Percentiles rank a stretch among this genome's conserved stretches.
phyloP scores from a whole-genome alignment of 2,113 vertebrate species.

The Salminus brasiliensis region DNA sequence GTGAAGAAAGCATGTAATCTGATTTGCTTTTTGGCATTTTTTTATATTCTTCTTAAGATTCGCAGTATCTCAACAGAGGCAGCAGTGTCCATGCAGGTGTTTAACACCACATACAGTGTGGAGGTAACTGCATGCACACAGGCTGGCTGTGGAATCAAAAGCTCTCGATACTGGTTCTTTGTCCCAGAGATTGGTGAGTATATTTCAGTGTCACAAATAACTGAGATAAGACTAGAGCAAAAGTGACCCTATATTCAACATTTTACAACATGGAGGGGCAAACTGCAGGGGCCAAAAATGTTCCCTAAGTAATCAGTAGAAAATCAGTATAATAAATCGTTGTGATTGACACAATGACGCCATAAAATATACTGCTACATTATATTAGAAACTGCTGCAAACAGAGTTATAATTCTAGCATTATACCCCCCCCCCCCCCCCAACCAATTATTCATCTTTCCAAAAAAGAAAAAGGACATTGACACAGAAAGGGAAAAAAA shows the following conservation, averaged over 20 bases:
- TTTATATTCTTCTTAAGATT: slow-evolving; percentile 60
- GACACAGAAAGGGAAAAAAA: no score
- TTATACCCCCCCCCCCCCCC: no score
- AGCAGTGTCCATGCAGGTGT: slow-evolving; percentile 67
- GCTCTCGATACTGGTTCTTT: slow-evolving; percentile 74
- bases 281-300: no score
- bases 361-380: no score
- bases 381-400: no score
- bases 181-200: slow-evolving; percentile 81
- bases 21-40: neutral
- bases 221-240: neutral
- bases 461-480: no score
- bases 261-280: neutral
- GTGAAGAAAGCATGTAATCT: slow-evolving; percentile 38
- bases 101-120: slow-evolving; percentile 84
- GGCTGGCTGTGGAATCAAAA: slow-evolving; percentile 86
- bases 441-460: no score
- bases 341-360: no score
- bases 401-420: no score
- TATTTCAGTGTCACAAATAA: neutral
- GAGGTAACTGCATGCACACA: slow-evolving; percentile 84
- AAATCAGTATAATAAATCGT: no score
- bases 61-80: slow-evolving; percentile 62
- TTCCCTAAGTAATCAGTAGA: no score
- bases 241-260: neutral